Evolutionary conservation across 92 coral and sea anemone species (phyloP), one percentile per base, ranked within the genome.

Genomic region (Bergia sp.): DNA sequence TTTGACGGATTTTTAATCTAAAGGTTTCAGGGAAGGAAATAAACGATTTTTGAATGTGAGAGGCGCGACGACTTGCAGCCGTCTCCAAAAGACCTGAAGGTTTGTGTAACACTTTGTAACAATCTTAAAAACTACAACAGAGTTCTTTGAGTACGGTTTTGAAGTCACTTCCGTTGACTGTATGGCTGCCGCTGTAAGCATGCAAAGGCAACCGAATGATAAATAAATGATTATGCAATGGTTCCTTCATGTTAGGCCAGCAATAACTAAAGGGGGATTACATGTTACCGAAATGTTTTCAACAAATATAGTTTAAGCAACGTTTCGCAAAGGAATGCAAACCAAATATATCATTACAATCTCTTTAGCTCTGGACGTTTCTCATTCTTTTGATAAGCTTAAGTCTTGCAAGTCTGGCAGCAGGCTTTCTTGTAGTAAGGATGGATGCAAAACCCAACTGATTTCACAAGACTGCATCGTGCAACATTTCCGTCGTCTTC

Each of bases 341-440:
- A 16, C 29, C 29, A 18, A 16, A 61, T 18, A 61, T 4, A 61
- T 21, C 29, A 61, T 20, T 61, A 21, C 69, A 21, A 69, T 69
- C 11, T 69, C n/a, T 37, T 73, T 61, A 15, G 18, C n/a, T 41
- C 43, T 23, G 37, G 29, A 2, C 7, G 50, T 39, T 13, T 76
- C 80, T 6, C 3, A 29, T 76, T 44, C 10, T 76, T 76, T 53
- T 76, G 80, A 9, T 37, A 55, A 10, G 2, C 18, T 21, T 41
- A 37, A 23, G 39, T 0, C 9, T 39, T 47, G 89, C 98, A 96
- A 3, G 99, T 95, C 37, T 81, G 38, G 73, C 99, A 96, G 82
- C 99, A 96, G 9, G 94, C 98, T 57, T 90, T 81, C 82, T 88
- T 21, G 89, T 95, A 96, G 74, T 18, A 96, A 2, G 82, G 50